Base-by-base conservation (phyloP, 2,888 invertebrate species). In the Hydrotaea diabolus region DNA sequence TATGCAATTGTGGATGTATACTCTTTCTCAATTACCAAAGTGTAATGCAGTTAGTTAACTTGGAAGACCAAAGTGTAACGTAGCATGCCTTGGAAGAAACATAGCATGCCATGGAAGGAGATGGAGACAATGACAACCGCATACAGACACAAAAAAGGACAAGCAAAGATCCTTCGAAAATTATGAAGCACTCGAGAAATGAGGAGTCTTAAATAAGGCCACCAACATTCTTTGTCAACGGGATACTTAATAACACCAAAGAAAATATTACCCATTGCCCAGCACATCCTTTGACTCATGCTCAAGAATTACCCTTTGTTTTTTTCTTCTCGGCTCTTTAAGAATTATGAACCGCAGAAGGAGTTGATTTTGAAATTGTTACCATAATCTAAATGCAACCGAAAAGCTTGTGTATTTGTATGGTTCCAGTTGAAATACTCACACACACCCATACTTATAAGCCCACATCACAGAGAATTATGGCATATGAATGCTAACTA, bases 401-500 rank as follows among this genome's bases (percentile, higher is more conserved):
- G 23, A 26, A 21, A n/a, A n/a, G n/a, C n/a, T n/a, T 21, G n/a
- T 15, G 31, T 17, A 36, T 36, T 64, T 64, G 36, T 64, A 64
- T 36, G 64, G 36, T 64, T 36, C 19, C 64, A 62, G 15, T 62
- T 26, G 19, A 64, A 19, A 57, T 0, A 57, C 19, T 21, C 55
- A 19, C 21, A 19, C 4, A 15, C 64, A 36, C 59, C 3, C 59
- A 59, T 64, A n/a, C n/a, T n/a, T n/a, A n/a, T n/a, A 31, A 31
- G 7, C 7, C 31, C 19, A 19, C 39, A 39, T 39, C 39, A 39
- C 36, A 39, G 31, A 62, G 74, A 74, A 49, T 74, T 74, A 74
- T 74, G 59, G 59, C 74, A 74, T 43, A 74, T 74, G 59, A 74
- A 74, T 74, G 59, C 74, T 74, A 74, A 74, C 59, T 74, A 74